Evolutionary conservation across 2,797 vertebrate genomes (phyloP).

Genomic region (Valencia hispanica): DNA sequence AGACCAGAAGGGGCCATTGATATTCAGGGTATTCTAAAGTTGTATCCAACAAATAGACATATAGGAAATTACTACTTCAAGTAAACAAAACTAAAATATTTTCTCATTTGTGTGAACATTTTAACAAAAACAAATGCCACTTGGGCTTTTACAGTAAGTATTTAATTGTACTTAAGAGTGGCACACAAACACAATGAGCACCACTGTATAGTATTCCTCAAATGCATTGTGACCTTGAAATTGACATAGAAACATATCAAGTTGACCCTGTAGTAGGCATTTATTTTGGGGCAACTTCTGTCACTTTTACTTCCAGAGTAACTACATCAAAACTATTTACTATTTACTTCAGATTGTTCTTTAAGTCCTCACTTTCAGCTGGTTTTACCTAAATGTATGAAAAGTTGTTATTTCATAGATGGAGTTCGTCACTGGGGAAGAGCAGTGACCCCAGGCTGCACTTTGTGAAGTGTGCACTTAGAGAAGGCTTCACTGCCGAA

Average conservation of each 20-base stretch:
- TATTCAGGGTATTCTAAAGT: not conserved
- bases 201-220: conserved; percentile 10
- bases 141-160: not conserved
- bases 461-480: conserved; percentile 49
- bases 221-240: conserved; percentile 29
- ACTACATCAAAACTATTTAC: conserved; percentile 50
- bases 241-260: conserved; percentile 38
- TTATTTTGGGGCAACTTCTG: conserved; percentile 46
- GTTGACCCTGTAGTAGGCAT: conserved; percentile 38
- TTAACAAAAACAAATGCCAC: not conserved
- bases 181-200: not conserved
- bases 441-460: conserved; percentile 27
- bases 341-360: conserved; percentile 55
- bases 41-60: too few relatives aligned
- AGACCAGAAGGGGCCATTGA: not conserved
- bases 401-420: conserved; percentile 70
- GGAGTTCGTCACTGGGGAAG: conserved; percentile 50
- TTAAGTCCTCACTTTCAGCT: conserved; percentile 51
- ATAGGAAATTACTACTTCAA: not conserved
- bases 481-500: conserved; percentile 46
- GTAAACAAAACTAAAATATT: not conserved
- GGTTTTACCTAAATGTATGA: conserved; percentile 64
- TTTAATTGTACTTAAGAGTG: not conserved
- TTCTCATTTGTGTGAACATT: not conserved
- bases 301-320: conserved; percentile 35